Evolutionary conservation across 2,888 invertebrate species (phyloP).

Genomic region (Drosophila colorata): DNA sequence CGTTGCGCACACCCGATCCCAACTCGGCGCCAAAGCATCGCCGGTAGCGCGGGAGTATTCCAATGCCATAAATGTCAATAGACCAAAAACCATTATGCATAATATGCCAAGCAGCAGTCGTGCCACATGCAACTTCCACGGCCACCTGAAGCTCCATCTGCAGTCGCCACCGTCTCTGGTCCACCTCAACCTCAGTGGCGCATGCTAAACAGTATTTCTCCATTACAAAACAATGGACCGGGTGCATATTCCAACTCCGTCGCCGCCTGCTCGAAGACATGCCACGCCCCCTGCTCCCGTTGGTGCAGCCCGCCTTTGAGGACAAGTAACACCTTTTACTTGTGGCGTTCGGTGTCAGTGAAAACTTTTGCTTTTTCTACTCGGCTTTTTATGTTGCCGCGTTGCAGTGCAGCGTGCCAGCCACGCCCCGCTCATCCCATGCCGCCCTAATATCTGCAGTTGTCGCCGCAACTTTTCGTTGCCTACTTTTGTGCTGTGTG

Average conservation of each 20-base stretch:
- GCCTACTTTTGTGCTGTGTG: constrained; percentile 61
- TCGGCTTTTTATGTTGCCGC: constrained; percentile 66
- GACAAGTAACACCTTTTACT: constrained; percentile 76
- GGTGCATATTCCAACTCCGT: constrained; percentile 26
- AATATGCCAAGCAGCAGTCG: constrained; percentile 52
- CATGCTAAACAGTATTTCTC: constrained; percentile 76
- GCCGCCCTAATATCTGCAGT: constrained; percentile 52
- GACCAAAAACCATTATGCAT: constrained; percentile 77
- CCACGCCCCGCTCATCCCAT: background rate
- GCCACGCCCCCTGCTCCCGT: constrained; percentile 4
- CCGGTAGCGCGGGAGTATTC: constrained; percentile 31
- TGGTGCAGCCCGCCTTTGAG: constrained; percentile 3
- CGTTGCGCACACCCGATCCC: constrained; percentile 10
- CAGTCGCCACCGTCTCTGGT: constrained; percentile 6
- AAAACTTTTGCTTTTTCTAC: constrained; percentile 70
- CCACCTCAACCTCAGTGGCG: constrained; percentile 16
- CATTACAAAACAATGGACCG: constrained; percentile 73
- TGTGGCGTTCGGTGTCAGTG: constrained; percentile 63
- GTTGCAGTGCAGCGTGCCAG: constrained; percentile 48
- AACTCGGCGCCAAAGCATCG: constrained; percentile 9
- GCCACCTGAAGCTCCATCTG: constrained; percentile 29
- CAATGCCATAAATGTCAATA: constrained; percentile 77
- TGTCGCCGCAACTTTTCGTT: constrained; percentile 65
- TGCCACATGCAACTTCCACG: constrained; percentile 18
- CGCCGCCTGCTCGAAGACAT: constrained; percentile 14